phyloP scores from a whole-genome alignment of 2,113 vertebrate genomes.

The Rutilus rutilus region DNA sequence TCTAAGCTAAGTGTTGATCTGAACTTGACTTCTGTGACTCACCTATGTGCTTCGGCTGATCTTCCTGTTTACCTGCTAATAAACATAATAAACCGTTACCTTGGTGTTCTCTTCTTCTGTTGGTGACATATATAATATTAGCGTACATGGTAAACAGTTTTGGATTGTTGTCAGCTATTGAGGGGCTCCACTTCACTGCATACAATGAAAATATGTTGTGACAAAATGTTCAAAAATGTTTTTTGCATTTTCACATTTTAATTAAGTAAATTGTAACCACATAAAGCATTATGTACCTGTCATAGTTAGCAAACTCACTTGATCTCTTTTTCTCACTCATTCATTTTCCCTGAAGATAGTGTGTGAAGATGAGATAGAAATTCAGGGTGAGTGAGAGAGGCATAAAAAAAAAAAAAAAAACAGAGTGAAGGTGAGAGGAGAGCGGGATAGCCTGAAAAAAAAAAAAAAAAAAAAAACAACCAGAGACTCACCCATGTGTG shows the following conservation, averaged over 20 bases:
- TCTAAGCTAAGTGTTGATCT: too few relatives aligned
- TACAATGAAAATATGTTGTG: neutral
- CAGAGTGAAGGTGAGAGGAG: constrained; percentile 15
- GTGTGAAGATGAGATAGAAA: constrained; percentile 64
- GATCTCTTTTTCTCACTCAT: neutral
- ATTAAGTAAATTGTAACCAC: neutral
- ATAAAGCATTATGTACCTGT: neutral
- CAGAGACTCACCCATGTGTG: constrained; percentile 72
- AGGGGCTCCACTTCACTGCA: neutral
- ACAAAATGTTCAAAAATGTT: neutral
- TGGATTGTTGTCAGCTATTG: too few relatives aligned
- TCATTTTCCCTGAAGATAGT: constrained; percentile 35
- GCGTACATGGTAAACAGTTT: too few relatives aligned
- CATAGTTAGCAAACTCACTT: neutral
- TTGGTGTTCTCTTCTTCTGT: too few relatives aligned
- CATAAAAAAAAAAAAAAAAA: neutral
- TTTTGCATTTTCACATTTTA: neutral
- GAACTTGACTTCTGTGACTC: too few relatives aligned
- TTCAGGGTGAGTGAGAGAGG: constrained; percentile 48
- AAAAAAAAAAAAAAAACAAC: constrained; percentile 50
- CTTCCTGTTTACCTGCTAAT: too few relatives aligned
- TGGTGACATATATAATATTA: too few relatives aligned
- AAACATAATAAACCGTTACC: too few relatives aligned
- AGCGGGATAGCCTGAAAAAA: neutral
- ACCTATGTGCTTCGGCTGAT: too few relatives aligned